Base-by-base conservation (phyloP, 1,140 invertebrate genomes). In the Penaeus indicus region DNA sequence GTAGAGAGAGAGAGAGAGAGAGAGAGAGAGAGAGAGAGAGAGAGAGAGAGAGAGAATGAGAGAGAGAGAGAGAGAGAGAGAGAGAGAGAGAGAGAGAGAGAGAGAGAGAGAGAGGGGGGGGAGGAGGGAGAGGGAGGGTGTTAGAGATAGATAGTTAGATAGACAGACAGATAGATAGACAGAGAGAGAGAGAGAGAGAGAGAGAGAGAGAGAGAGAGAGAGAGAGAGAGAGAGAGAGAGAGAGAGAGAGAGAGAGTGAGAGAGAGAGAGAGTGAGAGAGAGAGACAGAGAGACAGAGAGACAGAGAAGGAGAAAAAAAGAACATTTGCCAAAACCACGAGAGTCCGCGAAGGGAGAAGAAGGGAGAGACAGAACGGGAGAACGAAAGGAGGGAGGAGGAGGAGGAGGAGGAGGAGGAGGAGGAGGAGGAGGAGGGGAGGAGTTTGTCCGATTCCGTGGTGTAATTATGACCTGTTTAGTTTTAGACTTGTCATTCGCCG, bases 391-490 rank as follows among this genome's bases (percentile, higher is more conserved):
- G 78, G 54, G 10, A 16, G 54, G 11, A 54, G 16, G 54, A 16
- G 54, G 72, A 25, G n/a, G 27, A 16, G 10, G 78, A 61, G 78
- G 25, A 7, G 13, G 16, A 54, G 78, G 78, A 2, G 27, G 72
- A 75, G 27, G 38, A 1, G 47, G 60, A 47, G 25, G 18, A 5
- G n/a, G 38, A 47, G 54, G 78, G 78, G 13, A n/a, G 21, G 32
- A 61, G 85, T 86, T 64, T 64, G 85, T 67, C 38, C 62, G 75
- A 86, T 81, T 86, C 63, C 85, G 32, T 81, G 63, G 32, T 54
- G 79, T 86, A 86, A 86, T 86, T 81, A 81, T 86, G 62, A 86
- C 85, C 78, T 86, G 85, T 86, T 86, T 86, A 86, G 77, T 81
- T 86, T 79, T 86, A 86, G 77, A 67, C 85, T 86, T 86, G 85